These are phyloP conservation scores for Chlorops oryzae DNA, from an alignment of 1,140 invertebrate genomes.

Conservation along the genomic window DNA sequence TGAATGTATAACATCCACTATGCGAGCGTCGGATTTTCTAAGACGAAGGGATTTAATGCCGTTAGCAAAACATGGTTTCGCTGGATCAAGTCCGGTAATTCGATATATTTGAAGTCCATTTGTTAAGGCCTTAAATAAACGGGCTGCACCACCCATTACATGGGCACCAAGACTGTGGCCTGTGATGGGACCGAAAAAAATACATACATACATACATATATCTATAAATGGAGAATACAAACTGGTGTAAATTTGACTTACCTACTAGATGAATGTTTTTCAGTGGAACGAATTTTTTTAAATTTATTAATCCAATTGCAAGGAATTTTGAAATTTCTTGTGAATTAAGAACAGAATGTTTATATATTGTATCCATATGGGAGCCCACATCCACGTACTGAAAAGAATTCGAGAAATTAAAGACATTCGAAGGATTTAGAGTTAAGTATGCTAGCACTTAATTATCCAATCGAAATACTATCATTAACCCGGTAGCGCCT, in stretches of 20 bases:
- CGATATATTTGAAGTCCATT: too few relatives aligned
- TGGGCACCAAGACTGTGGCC: conserved; percentile 5
- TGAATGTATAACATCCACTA: conserved; percentile 64
- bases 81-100: conserved; percentile 64
- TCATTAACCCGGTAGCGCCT: too few relatives aligned
- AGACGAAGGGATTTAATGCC: conserved; percentile 46
- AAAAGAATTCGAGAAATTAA: too few relatives aligned
- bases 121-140: background rate
- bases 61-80: conserved; percentile 56
- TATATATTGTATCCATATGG: background rate
- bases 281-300: background rate
- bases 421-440: too few relatives aligned
- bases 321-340: background rate
- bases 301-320: background rate
- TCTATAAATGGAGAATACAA: background rate
- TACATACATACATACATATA: background rate
- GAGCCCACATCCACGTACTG: too few relatives aligned
- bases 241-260: too few relatives aligned
- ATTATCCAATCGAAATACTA: too few relatives aligned
- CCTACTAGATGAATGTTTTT: background rate
- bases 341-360: background rate
- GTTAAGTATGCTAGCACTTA: too few relatives aligned
- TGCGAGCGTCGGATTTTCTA: conserved; percentile 49
- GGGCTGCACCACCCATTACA: conserved; percentile 3
- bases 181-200: background rate